Evolutionary conservation across 2,797 vertebrate genomes (phyloP).

Genomic region (Columba guinea): DNA sequence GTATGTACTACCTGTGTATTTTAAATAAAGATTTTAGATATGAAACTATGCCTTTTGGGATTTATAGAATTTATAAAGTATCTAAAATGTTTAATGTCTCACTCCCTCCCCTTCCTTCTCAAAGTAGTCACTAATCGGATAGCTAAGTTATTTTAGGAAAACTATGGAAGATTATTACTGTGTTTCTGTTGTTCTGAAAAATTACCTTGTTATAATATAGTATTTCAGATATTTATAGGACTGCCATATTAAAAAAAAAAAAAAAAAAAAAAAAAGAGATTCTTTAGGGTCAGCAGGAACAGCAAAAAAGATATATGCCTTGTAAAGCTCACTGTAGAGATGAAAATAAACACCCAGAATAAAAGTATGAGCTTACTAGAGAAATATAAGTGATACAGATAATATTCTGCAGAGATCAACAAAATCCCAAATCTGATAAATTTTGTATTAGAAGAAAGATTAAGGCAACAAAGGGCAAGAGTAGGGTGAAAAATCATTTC

Average conservation of each 20-base stretch:
- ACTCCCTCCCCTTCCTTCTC: neutral
- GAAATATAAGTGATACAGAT: constrained; percentile 48
- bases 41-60: neutral
- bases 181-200: constrained; percentile 11
- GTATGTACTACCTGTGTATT: neutral
- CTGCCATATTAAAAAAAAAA: neutral
- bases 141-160: constrained; percentile 9
- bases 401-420: constrained; percentile 58
- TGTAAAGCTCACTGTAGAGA: neutral
- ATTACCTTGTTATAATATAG: neutral
- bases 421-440: constrained; percentile 62
- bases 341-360: constrained; percentile 44
- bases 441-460: constrained; percentile 67
- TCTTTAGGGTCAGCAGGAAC: neutral
- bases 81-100: neutral
- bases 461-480: constrained; percentile 51
- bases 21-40: neutral
- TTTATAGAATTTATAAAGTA: neutral
- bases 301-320: neutral
- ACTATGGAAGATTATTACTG: neutral
- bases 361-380: constrained; percentile 6
- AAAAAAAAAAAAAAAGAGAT: neutral
- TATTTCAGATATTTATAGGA: constrained; percentile 28
- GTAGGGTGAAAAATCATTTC: constrained; percentile 6
- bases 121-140: neutral